Base-by-base conservation (phyloP, 2,113 vertebrate genomes). In the Puntigrus tetrazona region DNA sequence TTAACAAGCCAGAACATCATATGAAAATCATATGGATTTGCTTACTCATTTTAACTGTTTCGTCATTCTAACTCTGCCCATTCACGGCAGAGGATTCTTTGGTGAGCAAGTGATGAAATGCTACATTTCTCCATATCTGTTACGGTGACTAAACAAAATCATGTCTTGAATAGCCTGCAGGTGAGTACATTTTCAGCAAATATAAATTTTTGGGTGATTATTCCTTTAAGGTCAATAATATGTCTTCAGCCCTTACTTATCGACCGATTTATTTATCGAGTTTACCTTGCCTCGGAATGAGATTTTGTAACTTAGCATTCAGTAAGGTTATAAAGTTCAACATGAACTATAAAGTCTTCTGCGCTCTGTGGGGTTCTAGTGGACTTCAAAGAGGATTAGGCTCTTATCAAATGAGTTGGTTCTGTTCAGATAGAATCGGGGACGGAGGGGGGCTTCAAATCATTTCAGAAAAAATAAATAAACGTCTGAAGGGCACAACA, bases 341-440 rank as follows among this genome's bases (percentile, higher is more conserved):
- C 29, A n/a, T n/a, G n/a, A n/a, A n/a, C n/a, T n/a, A n/a, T n/a
- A n/a, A n/a, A 55, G 57, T 77, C 63, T 78, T 47, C 27, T 41
- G 34, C 5, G 18, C 63, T 47, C 63, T 61, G 63, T 83, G 63
- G 80, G 47, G 27, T 43, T 57, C 31, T 55, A 43, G 34, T 83
- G 69, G 38, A 79, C 25, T 84, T 84, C 16, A 84, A 25, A 65
- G 76, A 73, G 27, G 36, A 80, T 79, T 70, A 84, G 80, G 25
- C 67, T 63, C 41, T 80, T 41, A 52, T 75, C 31, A 80, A 83
- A 70, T 52, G 25, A 83, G 67, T 52, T 79, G 65, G 67, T 84
- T 83, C 36, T 74, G 65, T 57, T 83, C 31, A 57, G 55, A 83
- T 80, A 85, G 67, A 63, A 85, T 80, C 65, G n/a, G 47, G 43